These are phyloP conservation scores for Syrrhaptes paradoxus DNA, from an alignment of 2,113 vertebrate genomes.

Conservation along the genomic window DNA sequence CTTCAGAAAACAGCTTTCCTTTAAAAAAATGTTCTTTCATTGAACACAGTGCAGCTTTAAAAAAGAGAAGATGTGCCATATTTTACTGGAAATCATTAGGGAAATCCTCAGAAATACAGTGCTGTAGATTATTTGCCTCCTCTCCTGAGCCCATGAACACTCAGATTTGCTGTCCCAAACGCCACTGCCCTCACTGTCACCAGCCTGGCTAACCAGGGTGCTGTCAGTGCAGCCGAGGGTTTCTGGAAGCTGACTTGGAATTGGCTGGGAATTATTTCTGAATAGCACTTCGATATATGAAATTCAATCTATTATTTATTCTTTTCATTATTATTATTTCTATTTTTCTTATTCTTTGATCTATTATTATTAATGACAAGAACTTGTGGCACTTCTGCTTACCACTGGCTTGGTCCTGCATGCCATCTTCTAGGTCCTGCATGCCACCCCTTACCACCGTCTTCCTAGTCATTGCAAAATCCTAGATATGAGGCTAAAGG, in stretches of 20 bases:
- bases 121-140: neutral
- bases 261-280: neutral
- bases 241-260: neutral
- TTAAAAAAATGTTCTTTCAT: fast-evolving
- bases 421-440: no score
- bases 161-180: neutral
- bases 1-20: neutral
- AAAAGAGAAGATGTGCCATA: neutral
- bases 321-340: neutral
- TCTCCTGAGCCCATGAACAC: neutral
- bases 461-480: neutral
- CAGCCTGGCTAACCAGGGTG: neutral
- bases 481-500: neutral
- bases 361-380: neutral
- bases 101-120: neutral
- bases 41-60: neutral
- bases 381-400: neutral
- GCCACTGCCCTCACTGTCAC: neutral
- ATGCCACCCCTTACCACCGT: neutral
- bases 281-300: neutral
- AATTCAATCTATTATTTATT: neutral
- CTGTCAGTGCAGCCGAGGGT: fast-evolving
- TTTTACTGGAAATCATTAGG: neutral
- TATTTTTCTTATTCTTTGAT: neutral
- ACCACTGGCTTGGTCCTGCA: neutral